A percentile compares a stretch with the other conserved stretches of the same genome.
Conservation (phyloP, 1,140 invertebrate genomes). For the Acromyrmex heyeri region DNA sequence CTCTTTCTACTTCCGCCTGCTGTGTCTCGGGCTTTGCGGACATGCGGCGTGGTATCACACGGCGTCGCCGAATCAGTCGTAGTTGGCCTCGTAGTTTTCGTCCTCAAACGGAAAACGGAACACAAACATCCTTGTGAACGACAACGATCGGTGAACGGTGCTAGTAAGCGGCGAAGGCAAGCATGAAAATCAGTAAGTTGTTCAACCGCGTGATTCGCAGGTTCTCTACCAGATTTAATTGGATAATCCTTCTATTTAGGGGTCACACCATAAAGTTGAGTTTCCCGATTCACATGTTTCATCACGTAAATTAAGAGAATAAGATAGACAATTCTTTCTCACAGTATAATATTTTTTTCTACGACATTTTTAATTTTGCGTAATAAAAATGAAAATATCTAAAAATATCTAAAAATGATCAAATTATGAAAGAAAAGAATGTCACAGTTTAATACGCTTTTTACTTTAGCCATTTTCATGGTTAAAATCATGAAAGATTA, state of each 20-base stretch:
- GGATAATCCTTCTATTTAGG: conserved; percentile 53
- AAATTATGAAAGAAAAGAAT: background rate
- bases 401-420: too few relatives aligned
- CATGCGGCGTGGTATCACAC: conserved; percentile 64
- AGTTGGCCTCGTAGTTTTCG: conserved; percentile 84
- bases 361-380: background rate
- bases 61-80: conserved; percentile 83
- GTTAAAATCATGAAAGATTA: conserved; percentile 14
- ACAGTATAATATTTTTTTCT: background rate
- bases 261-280: conserved; percentile 5
- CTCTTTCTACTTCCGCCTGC: conserved; percentile 56
- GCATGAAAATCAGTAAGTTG: conserved; percentile 68
- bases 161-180: conserved; percentile 27
- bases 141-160: conserved; percentile 33
- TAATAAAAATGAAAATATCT: background rate
- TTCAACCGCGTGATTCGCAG: conserved; percentile 67
- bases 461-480: conserved; percentile 33
- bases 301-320: background rate
- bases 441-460: background rate
- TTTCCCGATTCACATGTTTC: background rate
- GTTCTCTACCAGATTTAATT: conserved; percentile 33
- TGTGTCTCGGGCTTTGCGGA: conserved; percentile 58
- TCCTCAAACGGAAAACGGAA: conserved; percentile 84
- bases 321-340: background rate
- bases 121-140: conserved; percentile 80